phyloP scores from a whole-genome alignment of 2,113 vertebrate genomes.

The Pica pica region DNA sequence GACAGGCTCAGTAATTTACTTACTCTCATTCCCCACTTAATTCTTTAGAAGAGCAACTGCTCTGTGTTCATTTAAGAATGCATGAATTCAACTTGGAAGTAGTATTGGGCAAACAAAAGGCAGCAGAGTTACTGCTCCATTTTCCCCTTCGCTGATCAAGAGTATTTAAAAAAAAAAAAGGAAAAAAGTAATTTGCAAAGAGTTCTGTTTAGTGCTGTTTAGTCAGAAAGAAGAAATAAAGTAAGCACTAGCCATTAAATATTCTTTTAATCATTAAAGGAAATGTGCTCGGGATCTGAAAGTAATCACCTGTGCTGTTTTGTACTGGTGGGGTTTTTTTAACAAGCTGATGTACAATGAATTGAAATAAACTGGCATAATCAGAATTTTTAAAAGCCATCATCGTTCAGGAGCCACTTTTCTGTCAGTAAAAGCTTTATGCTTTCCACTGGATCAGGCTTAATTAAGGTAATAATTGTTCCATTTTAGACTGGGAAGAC shows the following conservation, averaged over 20 bases:
- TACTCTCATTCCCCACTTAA: slow-evolving; percentile 61
- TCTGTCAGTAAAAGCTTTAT: slow-evolving; percentile 42
- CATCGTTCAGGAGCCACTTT: slow-evolving; percentile 29
- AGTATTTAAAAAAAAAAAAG: neutral
- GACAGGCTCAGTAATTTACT: slow-evolving; percentile 63
- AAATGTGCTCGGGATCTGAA: neutral
- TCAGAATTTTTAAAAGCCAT: slow-evolving; percentile 26
- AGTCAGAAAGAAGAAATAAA: slow-evolving; percentile 15
- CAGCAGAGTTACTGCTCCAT: slow-evolving; percentile 51
- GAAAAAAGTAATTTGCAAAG: slow-evolving; percentile 21
- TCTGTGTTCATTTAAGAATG: slow-evolving; percentile 52
- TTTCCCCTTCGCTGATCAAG: slow-evolving; percentile 52
- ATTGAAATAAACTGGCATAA: slow-evolving; percentile 18
- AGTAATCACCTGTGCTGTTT: slow-evolving; percentile 25
- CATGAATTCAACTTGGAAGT: slow-evolving; percentile 37
- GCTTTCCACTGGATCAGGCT: slow-evolving; percentile 24
- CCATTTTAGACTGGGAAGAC: neutral
- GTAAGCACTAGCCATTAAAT: slow-evolving; percentile 6
- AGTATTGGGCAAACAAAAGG: slow-evolving; percentile 52
- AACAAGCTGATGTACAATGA: neutral
- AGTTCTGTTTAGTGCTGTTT: slow-evolving; percentile 29
- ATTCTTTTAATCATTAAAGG: slow-evolving; percentile 34
- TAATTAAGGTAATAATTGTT: slow-evolving; percentile 53
- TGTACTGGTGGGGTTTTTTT: neutral
- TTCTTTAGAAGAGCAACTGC: slow-evolving; percentile 61